These are phyloP conservation scores for Lithobates sylvaticus DNA, from an alignment of 2,797 vertebrate species.

Conservation along the genomic window DNA sequence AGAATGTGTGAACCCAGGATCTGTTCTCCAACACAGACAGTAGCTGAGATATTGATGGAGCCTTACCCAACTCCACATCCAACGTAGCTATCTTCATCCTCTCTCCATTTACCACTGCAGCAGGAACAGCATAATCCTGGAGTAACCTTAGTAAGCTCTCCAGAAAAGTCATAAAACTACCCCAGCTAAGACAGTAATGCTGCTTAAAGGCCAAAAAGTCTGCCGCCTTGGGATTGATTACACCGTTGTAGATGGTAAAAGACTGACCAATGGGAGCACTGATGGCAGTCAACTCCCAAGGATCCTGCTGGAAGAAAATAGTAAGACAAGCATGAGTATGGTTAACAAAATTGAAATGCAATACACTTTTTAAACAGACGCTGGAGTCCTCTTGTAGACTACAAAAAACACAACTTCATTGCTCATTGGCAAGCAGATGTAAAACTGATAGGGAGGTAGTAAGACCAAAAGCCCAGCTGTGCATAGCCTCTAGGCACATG, in stretches of 20 bases:
- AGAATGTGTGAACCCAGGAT: slow-evolving; percentile 69
- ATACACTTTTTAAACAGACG: no score
- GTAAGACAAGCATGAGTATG: not conserved
- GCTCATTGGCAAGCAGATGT: not conserved
- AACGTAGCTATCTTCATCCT: slow-evolving; percentile 69
- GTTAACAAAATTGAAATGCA: not conserved
- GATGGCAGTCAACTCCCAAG: slow-evolving; percentile 16
- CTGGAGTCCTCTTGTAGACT: no score
- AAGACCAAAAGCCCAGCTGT: not conserved
- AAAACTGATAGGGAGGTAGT: not conserved
- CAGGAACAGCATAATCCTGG: slow-evolving; percentile 77
- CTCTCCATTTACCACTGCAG: slow-evolving; percentile 75
- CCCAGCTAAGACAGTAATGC: slow-evolving; percentile 76
- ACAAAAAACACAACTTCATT: not conserved
- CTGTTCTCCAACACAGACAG: slow-evolving; percentile 80
- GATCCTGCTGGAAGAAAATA: slow-evolving; percentile 29
- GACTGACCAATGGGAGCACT: slow-evolving; percentile 63
- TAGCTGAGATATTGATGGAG: slow-evolving; percentile 66
- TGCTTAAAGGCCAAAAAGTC: slow-evolving; percentile 80
- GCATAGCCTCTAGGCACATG: not conserved
- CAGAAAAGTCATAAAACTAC: slow-evolving; percentile 71
- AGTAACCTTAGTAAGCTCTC: slow-evolving; percentile 76
- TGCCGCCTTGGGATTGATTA: slow-evolving; percentile 70
- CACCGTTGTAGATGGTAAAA: slow-evolving; percentile 75
- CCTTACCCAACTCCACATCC: slow-evolving; percentile 67